Conservation (phyloP, 1,140 invertebrate species). For the Drosophila persimilis region DNA sequence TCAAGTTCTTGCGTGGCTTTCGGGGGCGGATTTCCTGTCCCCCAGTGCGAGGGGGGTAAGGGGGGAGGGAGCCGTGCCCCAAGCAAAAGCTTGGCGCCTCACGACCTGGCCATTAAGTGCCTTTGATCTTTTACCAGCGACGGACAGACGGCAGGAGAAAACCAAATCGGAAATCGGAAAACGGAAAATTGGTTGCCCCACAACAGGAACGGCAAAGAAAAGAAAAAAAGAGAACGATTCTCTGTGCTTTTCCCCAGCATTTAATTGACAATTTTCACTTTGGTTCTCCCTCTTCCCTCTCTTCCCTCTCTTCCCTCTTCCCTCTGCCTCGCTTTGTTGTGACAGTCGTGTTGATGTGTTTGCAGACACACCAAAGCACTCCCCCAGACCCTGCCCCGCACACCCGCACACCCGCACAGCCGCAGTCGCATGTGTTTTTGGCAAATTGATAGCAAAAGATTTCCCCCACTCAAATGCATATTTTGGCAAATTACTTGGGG, state of each 20-base stretch:
- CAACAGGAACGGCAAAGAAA: slow-evolving; percentile 7
- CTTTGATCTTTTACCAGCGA: slow-evolving; percentile 73
- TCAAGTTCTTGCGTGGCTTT: slow-evolving; percentile 41
- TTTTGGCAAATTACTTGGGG: slow-evolving; percentile 39
- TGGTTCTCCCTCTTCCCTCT: slow-evolving; percentile 11
- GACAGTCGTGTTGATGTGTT: slow-evolving; percentile 75
- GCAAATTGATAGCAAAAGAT: slow-evolving; percentile 36
- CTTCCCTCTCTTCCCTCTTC: neutral
- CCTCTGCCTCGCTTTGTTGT: slow-evolving; percentile 61
- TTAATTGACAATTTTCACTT: slow-evolving; percentile 80
- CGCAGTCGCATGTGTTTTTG: neutral
- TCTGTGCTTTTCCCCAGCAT: slow-evolving; percentile 33
- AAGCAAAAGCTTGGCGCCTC: slow-evolving; percentile 37
- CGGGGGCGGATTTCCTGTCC: slow-evolving; percentile 57
- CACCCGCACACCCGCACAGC: too few species aligned
- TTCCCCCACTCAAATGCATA: slow-evolving; percentile 11
- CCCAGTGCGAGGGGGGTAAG: neutral
- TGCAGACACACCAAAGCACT: slow-evolving; percentile 37
- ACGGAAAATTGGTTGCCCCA: slow-evolving; percentile 61
- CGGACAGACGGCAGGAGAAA: slow-evolving; percentile 24
- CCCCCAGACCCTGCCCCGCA: slow-evolving; percentile 5
- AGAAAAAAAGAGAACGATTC: slow-evolving; percentile 37
- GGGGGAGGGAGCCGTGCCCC: neutral
- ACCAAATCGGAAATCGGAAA: slow-evolving; percentile 56
- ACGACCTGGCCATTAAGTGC: slow-evolving; percentile 64